A percentile compares a stretch with the other conserved stretches of the same genome.
Conservation (phyloP, 2,113 vertebrate species). For the Pristiophorus japonicus region DNA sequence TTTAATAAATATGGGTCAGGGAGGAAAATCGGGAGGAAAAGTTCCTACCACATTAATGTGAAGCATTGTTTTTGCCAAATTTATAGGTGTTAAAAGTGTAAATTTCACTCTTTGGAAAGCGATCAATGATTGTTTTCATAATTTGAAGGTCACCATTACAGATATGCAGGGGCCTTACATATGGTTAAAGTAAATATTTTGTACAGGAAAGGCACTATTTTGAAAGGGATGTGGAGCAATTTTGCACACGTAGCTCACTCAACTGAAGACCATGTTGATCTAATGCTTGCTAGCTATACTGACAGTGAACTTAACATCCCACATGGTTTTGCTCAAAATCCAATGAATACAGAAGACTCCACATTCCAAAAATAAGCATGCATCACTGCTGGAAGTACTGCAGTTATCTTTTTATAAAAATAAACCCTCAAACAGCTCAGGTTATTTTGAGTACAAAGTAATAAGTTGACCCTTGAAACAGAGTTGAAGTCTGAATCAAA, state of each 20-base stretch:
- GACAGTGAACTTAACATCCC: neutral
- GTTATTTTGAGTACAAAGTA: neutral
- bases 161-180: neutral
- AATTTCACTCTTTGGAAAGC: neutral
- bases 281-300: neutral
- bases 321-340: neutral
- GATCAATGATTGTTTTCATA: neutral
- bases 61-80: neutral
- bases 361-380: neutral
- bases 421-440: neutral
- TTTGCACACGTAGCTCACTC: neutral
- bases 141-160: neutral
- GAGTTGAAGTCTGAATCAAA: neutral
- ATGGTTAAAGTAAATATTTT: neutral
- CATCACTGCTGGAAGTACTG: too few species aligned
- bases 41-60: neutral
- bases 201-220: neutral
- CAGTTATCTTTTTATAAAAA: neutral
- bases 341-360: neutral
- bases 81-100: neutral
- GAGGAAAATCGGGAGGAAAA: neutral
- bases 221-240: neutral
- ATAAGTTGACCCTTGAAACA: neutral
- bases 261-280: neutral
- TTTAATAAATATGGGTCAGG: neutral